Percentiles rank a stretch among this genome's conserved stretches.
These are phyloP conservation scores for Montifringilla adamsi DNA, from an alignment of 2,113 vertebrate genomes.

Conservation along the genomic window DNA sequence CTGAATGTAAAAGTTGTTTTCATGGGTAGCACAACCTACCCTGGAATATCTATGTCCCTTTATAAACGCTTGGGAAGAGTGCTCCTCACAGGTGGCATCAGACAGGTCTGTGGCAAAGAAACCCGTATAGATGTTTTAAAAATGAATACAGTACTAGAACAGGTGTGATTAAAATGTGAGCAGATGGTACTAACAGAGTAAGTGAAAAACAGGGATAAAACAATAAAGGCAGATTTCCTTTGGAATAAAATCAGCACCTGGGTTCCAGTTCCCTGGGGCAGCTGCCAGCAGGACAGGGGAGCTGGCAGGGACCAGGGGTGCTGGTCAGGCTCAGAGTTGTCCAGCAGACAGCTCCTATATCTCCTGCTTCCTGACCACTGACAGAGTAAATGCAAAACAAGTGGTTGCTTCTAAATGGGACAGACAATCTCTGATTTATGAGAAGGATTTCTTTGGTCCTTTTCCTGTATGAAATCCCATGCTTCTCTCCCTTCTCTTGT, in stretches of 20 bases:
- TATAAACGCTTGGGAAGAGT: not conserved
- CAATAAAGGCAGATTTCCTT: not conserved
- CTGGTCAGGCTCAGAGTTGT: not conserved
- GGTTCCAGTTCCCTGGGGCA: not conserved
- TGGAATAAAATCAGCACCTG: not conserved
- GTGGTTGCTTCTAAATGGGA: not conserved
- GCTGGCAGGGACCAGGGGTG: not conserved
- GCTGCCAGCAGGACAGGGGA: not conserved
- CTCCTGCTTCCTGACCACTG: not conserved
- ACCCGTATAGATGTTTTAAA: not conserved
- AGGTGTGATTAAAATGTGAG: not conserved
- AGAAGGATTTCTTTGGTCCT: not conserved
- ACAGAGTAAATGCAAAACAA: not conserved
- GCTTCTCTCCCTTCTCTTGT: not conserved
- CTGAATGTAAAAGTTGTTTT: not conserved
- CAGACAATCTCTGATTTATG: not conserved
- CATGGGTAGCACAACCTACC: not conserved
- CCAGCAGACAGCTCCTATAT: not conserved
- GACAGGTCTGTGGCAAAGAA: not conserved
- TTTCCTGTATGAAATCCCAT: not conserved
- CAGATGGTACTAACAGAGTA: constrained; percentile 8
- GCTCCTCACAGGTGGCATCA: not conserved
- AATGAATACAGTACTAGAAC: not conserved
- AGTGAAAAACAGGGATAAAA: not conserved
- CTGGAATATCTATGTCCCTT: not conserved